Evolutionary conservation across 1,140 invertebrate species (phyloP).

Genomic region (Ephestia elutella): DNA sequence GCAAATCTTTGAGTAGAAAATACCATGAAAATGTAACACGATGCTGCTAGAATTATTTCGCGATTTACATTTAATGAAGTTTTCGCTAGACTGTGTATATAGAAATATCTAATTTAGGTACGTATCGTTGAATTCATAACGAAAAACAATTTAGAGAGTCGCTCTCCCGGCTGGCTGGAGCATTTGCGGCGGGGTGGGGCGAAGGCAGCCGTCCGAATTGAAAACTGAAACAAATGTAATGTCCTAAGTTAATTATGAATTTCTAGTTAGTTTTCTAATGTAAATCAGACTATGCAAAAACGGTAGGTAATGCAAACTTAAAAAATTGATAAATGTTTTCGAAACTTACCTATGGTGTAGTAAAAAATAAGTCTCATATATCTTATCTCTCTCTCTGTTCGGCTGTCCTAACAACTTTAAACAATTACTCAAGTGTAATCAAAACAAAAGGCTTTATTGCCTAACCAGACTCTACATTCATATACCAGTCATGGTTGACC

Average conservation of each 20-base stretch:
- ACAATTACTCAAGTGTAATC: background rate
- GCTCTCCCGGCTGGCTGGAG: background rate
- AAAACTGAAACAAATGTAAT: background rate
- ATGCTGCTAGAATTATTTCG: background rate
- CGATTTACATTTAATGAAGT: slow-evolving; percentile 4
- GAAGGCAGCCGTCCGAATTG: background rate
- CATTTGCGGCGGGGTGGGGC: background rate
- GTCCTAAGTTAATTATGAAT: background rate
- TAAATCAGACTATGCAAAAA: too few species aligned
- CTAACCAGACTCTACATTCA: background rate
- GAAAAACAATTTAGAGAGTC: slow-evolving; percentile 2
- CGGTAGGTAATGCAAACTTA: too few species aligned
- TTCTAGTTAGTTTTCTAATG: too few species aligned
- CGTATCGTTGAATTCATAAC: slow-evolving; percentile 1
- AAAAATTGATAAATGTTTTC: too few species aligned
- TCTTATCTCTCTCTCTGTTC: too few species aligned
- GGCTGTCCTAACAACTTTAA: too few species aligned
- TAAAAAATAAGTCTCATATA: too few species aligned
- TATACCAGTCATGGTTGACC: slow-evolving; percentile 6
- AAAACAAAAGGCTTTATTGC: background rate
- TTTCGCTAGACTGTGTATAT: background rate
- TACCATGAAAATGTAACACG: background rate
- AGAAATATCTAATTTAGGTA: background rate
- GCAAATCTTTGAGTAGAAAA: background rate
- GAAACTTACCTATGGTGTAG: too few species aligned